phyloP scores from a whole-genome alignment of 2,797 vertebrate species.

The Danio jaintianensis region DNA sequence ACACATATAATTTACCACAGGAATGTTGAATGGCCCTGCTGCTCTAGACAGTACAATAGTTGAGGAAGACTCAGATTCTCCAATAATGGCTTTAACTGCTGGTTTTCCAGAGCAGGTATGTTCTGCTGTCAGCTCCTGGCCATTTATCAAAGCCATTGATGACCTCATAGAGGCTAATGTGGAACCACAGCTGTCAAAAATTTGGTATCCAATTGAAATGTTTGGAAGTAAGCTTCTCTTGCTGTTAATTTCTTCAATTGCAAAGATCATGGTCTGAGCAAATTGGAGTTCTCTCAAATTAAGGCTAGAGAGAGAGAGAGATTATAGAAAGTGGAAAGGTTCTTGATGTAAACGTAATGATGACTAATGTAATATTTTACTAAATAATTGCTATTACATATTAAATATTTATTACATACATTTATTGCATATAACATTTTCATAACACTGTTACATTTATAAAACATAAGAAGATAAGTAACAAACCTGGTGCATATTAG shows the following conservation, averaged over 20 bases:
- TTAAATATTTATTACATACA: neutral
- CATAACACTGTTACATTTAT: neutral
- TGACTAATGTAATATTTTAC: neutral
- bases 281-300: conserved; percentile 71
- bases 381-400: neutral
- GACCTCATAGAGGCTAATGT: conserved; percentile 71
- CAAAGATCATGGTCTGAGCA: conserved; percentile 70
- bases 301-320: conserved; percentile 62
- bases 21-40: conserved; percentile 70
- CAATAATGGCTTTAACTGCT: conserved; percentile 67
- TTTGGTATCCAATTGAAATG: conserved; percentile 66
- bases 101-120: conserved; percentile 68
- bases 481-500: conserved; percentile 65
- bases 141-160: conserved; percentile 76
- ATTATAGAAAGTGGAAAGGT: no score
- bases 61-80: conserved; percentile 78
- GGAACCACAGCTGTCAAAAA: conserved; percentile 75
- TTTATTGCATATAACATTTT: no score
- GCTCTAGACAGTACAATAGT: conserved; percentile 77
- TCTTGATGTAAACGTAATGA: neutral
- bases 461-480: neutral
- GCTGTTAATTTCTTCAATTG: conserved; percentile 69
- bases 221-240: conserved; percentile 64
- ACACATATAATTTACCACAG: conserved; percentile 62
- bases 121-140: conserved; percentile 60